Conservation (phyloP, 1,140 invertebrate species). For the Pararge aegeria region DNA sequence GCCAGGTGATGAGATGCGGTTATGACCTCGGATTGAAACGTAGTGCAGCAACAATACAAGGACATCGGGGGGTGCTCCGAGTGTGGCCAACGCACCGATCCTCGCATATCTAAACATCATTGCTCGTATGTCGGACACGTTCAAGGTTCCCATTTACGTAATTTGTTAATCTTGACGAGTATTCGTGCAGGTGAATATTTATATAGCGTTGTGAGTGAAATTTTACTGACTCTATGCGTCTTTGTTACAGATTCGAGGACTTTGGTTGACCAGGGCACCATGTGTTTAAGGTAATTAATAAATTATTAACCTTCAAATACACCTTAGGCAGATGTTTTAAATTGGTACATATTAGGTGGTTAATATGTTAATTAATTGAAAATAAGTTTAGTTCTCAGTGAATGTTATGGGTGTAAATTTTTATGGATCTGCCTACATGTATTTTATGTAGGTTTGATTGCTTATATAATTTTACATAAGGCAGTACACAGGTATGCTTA, state of each 20-base stretch:
- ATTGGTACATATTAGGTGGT: neutral
- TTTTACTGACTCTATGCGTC: neutral
- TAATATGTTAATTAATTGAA: neutral
- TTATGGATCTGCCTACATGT: too few relatives aligned
- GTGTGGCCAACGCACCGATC: neutral
- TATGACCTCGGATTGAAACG: conserved; percentile 30
- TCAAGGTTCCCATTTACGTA: neutral
- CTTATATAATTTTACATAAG: too few relatives aligned
- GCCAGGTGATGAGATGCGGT: conserved; percentile 53
- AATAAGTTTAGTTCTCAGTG: too few relatives aligned
- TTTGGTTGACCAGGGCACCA: conserved; percentile 4
- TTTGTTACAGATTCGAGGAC: conserved; percentile 25
- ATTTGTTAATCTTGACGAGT: neutral
- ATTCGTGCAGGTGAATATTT: conserved; percentile 4
- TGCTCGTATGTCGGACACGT: neutral
- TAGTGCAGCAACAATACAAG: conserved; percentile 17
- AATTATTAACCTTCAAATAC: neutral
- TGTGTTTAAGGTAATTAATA: conserved; percentile 16
- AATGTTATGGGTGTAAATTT: too few relatives aligned
- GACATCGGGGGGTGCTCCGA: neutral
- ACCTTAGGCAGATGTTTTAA: conserved; percentile 2
- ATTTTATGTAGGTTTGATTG: too few relatives aligned
- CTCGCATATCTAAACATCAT: neutral
- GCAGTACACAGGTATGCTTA: too few relatives aligned
- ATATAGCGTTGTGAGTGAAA: neutral